Evolutionary conservation across 2,113 vertebrate species (phyloP), one percentile per base, ranked within the genome.

Genomic region (Rhynchomys soricoides): DNA sequence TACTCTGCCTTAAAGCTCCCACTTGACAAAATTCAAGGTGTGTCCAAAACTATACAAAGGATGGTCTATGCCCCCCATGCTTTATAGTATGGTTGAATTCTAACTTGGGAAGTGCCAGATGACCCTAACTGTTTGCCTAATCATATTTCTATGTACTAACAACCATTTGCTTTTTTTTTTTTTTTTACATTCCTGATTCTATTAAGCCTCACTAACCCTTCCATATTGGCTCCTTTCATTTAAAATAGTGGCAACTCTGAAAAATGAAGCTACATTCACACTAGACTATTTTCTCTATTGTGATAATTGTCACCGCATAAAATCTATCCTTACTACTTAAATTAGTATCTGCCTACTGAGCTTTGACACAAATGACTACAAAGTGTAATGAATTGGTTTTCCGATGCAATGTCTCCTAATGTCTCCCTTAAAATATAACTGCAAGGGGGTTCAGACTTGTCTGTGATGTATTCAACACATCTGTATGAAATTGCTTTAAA

Each of bases 401-500:
- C 66, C 73, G 26, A 29, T 31, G 12, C 55, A 40, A 29, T 86
- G 57, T 52, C 50, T 87, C 31, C 77, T 16, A 79, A 13, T 62
- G 59, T 8, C 34, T 66, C 13, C n/a, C 78, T 81, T 79, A 5
- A 74, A 55, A 75, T 40, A 78, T 79, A 12, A n/a, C 55, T 77
- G 37, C 11, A 70, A 7, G 31, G 48, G 1, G 16, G 34, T 3
- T 3, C 3, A 62, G 64, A 78, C 9, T 87, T 43, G 74, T 86
- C 19, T 89, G n/a, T 50, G 75, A 93, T 12, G 50, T 89, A 81
- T 79, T 50, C 45, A 22, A 64, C 10, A 68, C 1, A 31, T 89
- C 43, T 93, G 2, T 77, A 21, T 93, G 66, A 94, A 81, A 82
- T 82, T 57, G 50, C 8, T 96, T 62, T 78, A 90, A 68, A 89